phyloP scores from a whole-genome alignment of 2,888 invertebrate genomes.

The Ceratothoa steindachneri region DNA sequence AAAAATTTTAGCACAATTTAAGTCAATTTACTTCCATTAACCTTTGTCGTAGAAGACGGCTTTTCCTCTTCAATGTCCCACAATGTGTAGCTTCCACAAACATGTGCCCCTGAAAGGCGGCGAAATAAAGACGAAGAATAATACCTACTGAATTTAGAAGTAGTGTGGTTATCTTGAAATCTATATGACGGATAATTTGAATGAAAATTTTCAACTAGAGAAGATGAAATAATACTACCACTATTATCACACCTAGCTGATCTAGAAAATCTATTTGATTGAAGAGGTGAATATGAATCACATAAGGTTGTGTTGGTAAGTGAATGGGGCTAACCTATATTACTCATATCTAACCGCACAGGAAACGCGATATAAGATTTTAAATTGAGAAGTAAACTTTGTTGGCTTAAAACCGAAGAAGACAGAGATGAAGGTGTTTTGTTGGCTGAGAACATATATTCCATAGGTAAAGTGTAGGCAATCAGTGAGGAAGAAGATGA shows the following conservation, averaged over 20 bases:
- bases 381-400: background rate
- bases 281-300: background rate
- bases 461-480: background rate
- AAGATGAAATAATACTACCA: background rate
- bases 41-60: background rate
- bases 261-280: background rate
- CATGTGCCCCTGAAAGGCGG: background rate
- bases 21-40: background rate
- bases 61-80: background rate
- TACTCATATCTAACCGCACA: background rate
- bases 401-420: background rate
- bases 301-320: background rate
- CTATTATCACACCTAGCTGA: background rate
- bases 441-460: background rate
- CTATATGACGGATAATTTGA: background rate
- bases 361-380: background rate
- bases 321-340: background rate
- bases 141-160: background rate
- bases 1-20: background rate
- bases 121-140: background rate
- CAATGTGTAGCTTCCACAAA: background rate
- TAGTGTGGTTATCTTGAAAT: background rate
- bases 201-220: background rate
- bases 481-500: background rate
- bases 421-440: background rate